Evolutionary conservation across 2,113 vertebrate species (phyloP).

Genomic region (Cyanistes caeruleus): DNA sequence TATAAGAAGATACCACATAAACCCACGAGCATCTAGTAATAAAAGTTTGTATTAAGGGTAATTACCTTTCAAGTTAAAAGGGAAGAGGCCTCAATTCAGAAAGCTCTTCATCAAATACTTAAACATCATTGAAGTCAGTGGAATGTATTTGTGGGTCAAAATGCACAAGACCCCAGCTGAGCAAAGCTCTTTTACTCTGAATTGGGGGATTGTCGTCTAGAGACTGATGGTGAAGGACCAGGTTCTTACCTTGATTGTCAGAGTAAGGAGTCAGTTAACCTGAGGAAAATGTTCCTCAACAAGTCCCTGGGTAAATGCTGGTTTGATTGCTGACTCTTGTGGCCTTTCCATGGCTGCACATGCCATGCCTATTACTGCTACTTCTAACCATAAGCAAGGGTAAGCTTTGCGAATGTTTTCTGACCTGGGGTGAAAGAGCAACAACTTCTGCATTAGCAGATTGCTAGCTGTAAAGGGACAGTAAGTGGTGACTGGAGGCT

Average conservation of each 20-base stretch:
- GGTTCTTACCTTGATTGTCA: background rate
- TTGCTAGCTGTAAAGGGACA: background rate
- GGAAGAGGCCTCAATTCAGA: background rate
- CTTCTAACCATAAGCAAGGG: background rate
- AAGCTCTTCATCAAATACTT: background rate
- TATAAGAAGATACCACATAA: background rate
- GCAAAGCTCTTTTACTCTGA: background rate
- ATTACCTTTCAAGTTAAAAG: background rate
- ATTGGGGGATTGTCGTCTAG: background rate
- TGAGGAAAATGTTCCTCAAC: background rate
- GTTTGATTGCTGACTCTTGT: background rate
- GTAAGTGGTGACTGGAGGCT: background rate
- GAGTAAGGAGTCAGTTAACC: background rate
- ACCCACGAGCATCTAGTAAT: background rate
- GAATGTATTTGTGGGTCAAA: constrained; percentile 2
- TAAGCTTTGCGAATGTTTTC: background rate
- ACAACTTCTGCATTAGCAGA: background rate
- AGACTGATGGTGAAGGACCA: background rate
- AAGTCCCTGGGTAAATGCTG: background rate
- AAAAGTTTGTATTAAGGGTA: background rate
- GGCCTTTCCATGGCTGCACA: constrained; percentile 37
- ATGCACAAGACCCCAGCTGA: background rate
- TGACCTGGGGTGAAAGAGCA: background rate
- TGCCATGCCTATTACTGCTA: background rate
- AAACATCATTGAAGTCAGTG: background rate